Evolutionary conservation across 1,140 invertebrate species (phyloP).

Genomic region (Eriocheir sinensis): DNA sequence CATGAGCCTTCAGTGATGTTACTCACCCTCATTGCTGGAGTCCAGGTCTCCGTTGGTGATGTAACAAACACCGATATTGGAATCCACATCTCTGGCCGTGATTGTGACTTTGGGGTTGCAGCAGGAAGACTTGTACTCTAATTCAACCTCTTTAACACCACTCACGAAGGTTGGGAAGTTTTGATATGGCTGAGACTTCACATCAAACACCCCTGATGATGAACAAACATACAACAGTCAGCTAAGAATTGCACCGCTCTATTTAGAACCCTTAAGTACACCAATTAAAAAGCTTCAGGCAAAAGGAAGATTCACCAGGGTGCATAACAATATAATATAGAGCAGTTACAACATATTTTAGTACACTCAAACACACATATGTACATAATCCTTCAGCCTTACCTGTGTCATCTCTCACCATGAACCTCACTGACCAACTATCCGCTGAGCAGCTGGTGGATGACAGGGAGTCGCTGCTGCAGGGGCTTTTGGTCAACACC

Average conservation of each 20-base stretch:
- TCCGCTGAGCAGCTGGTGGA: not conserved
- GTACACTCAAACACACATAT: no score
- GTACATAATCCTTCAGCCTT: not conserved
- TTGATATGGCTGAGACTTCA: not conserved
- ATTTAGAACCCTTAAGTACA: no score
- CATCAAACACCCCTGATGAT: not conserved
- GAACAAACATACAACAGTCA: no score
- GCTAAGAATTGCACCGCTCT: no score
- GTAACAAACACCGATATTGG: conserved; percentile 47
- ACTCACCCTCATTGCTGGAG: not conserved
- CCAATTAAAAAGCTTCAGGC: no score
- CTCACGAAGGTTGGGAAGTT: conserved; percentile 32
- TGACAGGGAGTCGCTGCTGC: not conserved
- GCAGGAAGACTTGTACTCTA: conserved; percentile 24
- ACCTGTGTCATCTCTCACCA: not conserved
- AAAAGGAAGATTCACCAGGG: no score
- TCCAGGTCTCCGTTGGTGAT: conserved; percentile 42
- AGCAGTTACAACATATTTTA: no score
- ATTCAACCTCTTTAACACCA: not conserved
- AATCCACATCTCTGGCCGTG: not conserved
- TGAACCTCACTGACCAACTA: not conserved
- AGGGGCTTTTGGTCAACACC: not conserved
- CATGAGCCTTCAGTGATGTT: no score
- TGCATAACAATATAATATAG: no score
- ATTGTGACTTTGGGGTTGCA: conserved; percentile 55